phyloP scores from a whole-genome alignment of 1,140 invertebrate species.

The Panagrolaimus sp. region DNA sequence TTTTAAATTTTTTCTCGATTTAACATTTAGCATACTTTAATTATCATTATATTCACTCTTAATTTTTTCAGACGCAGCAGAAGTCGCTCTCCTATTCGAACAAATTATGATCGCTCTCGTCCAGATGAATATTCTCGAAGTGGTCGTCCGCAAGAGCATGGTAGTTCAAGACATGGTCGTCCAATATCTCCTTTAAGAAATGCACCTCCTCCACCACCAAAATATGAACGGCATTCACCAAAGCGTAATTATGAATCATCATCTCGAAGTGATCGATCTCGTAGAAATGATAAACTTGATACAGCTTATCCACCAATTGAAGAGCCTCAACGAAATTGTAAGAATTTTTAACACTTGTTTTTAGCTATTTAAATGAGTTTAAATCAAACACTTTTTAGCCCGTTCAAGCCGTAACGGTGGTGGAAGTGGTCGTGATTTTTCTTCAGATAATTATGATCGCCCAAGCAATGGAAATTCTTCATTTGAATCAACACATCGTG shows the following conservation, averaged over 20 bases:
- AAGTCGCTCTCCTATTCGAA: conserved; percentile 2
- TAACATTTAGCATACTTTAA: background rate
- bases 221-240: no score
- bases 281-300: background rate
- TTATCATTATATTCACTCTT: background rate
- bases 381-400: no score
- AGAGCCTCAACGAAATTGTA: background rate
- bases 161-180: no score
- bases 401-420: background rate
- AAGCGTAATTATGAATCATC: no score
- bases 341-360: background rate
- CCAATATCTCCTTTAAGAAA: no score
- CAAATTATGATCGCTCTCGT: background rate
- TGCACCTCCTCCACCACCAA: no score
- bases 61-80: conserved; percentile 1
- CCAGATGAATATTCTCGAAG: background rate
- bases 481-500: background rate
- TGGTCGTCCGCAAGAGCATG: background rate
- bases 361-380: no score
- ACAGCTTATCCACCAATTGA: background rate
- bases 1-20: background rate
- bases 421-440: background rate
- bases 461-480: background rate
- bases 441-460: background rate
- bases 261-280: no score